Evolutionary conservation across 2,797 vertebrate genomes (phyloP).

Genomic region (Malacoctenus gilli): DNA sequence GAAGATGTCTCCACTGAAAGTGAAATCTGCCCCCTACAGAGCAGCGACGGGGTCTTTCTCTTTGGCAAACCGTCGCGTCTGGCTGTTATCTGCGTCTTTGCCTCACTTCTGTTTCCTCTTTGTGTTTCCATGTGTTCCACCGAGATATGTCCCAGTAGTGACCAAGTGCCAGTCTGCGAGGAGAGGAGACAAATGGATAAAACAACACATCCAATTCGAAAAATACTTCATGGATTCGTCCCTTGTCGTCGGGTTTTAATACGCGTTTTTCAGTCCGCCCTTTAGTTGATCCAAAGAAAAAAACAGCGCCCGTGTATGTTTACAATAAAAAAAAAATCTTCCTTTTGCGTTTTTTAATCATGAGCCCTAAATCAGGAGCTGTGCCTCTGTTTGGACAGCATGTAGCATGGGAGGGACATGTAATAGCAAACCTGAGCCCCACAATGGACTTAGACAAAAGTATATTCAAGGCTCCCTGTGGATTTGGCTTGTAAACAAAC

Average conservation of each 20-base stretch:
- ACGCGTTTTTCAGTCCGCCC: background rate
- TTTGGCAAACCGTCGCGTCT: constrained; percentile 9
- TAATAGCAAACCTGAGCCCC: constrained; percentile 15
- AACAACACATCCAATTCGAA: background rate
- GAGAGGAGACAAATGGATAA: background rate
- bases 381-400: background rate
- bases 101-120: constrained; percentile 3
- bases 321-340: background rate
- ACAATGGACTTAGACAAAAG: constrained; percentile 11
- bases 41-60: background rate
- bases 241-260: background rate
- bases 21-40: background rate
- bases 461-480: constrained; percentile 12
- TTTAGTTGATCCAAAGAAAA: constrained; percentile 4
- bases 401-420: constrained; percentile 7
- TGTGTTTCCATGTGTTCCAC: constrained; percentile 6
- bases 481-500: constrained; percentile 17
- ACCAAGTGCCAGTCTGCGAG: background rate
- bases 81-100: constrained; percentile 5
- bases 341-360: constrained; percentile 2
- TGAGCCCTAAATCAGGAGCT: background rate
- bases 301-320: constrained; percentile 13
- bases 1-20: background rate
- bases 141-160: constrained; percentile 1
- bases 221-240: background rate